Base-by-base conservation (phyloP, 1,140 invertebrate species). In the Anthonomus grandis region DNA sequence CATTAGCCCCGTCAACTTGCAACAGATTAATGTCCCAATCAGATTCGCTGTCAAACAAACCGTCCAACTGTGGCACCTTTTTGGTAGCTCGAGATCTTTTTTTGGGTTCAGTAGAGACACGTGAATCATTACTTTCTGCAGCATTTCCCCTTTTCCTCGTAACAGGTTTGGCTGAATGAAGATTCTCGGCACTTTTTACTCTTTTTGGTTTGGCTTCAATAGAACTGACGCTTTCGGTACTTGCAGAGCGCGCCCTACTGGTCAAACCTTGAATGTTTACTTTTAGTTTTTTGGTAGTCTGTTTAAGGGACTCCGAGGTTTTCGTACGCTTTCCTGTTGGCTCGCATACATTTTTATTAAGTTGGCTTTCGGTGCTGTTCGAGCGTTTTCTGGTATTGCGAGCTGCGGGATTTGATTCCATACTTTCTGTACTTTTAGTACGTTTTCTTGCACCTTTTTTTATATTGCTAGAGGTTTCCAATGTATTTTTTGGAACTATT, bases 41-140 rank as follows among this genome's bases (percentile, higher is more conserved):
- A 34, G 13, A 34, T n/a, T 46, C 42, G 19, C 38, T 45, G 23
- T 56, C 52, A 25, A 49, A 46, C 13, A 45, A n/a, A 19, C 81
- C 81, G 74, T 83, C 81, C 19, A 82, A 54, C 64, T 83, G 81
- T 6, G 76, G 69, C 60, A 78, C 31, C 10, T 13, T 34, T 34
- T 34, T 34, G 31, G 31, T 13, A 34, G 31, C 10, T 34, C 31
- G 10, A 2, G 31, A 13, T 34, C 10, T 12, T 34, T 34, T 56
- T 17, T 38, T 51, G 10, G 41, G 19, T 47, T 21, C 36, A 38
- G 34, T 31, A n/a, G n/a, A n/a, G n/a, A n/a, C n/a, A n/a, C n/a
- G n/a, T n/a, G n/a, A n/a, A n/a, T n/a, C n/a, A n/a, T n/a, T n/a
- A n/a, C n/a, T n/a, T n/a, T n/a, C n/a, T n/a, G n/a, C n/a, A n/a